Percentiles rank a stretch among this genome's conserved stretches.
These are phyloP conservation scores for Drosophila acutilabella DNA, from an alignment of 2,888 invertebrate species.

Conservation along the genomic window DNA sequence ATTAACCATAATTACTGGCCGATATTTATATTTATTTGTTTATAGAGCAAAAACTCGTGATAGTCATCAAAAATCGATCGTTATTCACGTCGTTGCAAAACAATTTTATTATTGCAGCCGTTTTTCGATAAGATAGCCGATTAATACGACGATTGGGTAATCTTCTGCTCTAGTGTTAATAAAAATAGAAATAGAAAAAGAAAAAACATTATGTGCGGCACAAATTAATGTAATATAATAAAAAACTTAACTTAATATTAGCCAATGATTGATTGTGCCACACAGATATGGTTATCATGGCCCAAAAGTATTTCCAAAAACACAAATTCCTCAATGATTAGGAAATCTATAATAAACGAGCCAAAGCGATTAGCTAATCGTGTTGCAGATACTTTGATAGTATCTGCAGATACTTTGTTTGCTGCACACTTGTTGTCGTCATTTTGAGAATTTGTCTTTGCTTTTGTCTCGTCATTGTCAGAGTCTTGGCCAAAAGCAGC, in stretches of 20 bases:
- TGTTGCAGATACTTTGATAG: constrained; percentile 16
- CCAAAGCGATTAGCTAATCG: constrained; percentile 7
- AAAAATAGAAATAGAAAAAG: too few species aligned
- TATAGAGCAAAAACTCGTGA: constrained; percentile 52
- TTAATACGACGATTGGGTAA: constrained; percentile 49
- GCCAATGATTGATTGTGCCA: constrained; percentile 45
- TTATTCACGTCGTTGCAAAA: constrained; percentile 40
- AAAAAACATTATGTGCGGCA: constrained; percentile 11
- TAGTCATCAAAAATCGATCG: constrained; percentile 70
- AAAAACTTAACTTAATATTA: constrained; percentile 38
- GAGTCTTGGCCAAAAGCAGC: constrained; percentile 46
- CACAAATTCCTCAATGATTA: constrained; percentile 27
- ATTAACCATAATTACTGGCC: constrained; percentile 52
- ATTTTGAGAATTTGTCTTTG: background rate
- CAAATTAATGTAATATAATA: constrained; percentile 63
- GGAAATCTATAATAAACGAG: constrained; percentile 15
- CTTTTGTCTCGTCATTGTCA: constrained; percentile 42
- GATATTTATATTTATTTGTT: constrained; percentile 39
- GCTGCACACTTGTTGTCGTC: constrained; percentile 16
- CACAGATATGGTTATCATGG: constrained; percentile 36
- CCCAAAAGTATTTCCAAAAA: constrained; percentile 38
- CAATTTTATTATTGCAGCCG: constrained; percentile 22
- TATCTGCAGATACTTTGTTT: constrained; percentile 36
- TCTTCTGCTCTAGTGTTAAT: constrained; percentile 20
- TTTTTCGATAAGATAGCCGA: constrained; percentile 62